Evolutionary conservation across 2,888 invertebrate genomes (phyloP).

Genomic region (Mycalesis mineus): DNA sequence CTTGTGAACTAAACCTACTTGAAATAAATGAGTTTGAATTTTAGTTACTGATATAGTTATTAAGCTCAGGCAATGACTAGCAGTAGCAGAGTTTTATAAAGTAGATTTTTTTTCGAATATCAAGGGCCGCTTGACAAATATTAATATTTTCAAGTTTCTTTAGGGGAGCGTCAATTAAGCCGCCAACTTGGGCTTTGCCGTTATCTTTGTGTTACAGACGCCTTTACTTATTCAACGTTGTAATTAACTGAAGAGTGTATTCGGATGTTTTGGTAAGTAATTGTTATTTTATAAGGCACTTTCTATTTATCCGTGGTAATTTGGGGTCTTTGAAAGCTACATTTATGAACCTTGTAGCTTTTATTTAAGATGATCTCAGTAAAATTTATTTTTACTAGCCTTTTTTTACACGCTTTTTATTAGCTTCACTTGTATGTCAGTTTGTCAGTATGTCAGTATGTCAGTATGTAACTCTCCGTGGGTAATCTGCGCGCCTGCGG

Average conservation of each 20-base stretch:
- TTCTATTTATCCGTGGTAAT: background rate
- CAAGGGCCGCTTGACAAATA: conserved; percentile 20
- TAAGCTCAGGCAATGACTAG: no score
- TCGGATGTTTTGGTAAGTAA: conserved; percentile 45
- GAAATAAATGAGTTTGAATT: no score
- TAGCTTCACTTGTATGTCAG: no score
- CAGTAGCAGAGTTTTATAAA: no score
- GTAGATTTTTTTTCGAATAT: background rate
- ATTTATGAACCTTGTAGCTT: background rate
- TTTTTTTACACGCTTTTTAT: no score
- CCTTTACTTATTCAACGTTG: conserved; percentile 53
- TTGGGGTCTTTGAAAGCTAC: background rate
- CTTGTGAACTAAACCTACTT: no score
- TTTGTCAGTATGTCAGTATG: no score
- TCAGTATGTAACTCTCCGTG: no score
- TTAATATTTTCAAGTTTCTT: conserved; percentile 28
- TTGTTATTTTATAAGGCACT: conserved; percentile 31
- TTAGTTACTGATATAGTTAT: no score
- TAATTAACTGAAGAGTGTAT: conserved; percentile 41
- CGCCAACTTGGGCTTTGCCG: conserved; percentile 28
- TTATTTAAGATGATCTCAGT: no score
- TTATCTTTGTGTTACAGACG: conserved; percentile 66
- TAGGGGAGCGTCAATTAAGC: conserved; percentile 24
- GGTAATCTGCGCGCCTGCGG: no score
- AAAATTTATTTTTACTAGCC: no score